Percentiles rank a stretch among this genome's conserved stretches.
Conservation (phyloP, 2,888 invertebrate species). For the Autographa pulchrina region DNA sequence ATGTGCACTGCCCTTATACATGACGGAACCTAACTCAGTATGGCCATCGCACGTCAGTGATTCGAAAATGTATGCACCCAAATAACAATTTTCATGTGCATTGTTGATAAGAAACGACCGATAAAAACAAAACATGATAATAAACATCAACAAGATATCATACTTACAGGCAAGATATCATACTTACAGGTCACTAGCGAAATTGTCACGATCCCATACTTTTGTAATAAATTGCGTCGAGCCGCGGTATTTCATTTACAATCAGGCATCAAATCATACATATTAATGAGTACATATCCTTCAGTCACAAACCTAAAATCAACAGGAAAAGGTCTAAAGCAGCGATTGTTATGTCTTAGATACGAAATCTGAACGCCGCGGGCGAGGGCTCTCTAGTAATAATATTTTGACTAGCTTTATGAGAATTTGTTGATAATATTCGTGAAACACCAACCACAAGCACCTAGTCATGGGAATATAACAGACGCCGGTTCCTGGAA, state of each 20-base stretch:
- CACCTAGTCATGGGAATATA: slow-evolving; percentile 54
- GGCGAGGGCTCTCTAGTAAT: slow-evolving; percentile 44
- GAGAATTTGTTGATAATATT: slow-evolving; percentile 59
- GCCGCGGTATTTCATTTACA: not conserved
- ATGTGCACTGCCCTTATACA: slow-evolving; percentile 53
- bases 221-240: not conserved
- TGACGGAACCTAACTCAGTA: slow-evolving; percentile 45
- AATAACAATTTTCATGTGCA: not conserved
- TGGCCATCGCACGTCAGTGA: slow-evolving; percentile 45
- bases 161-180: not conserved
- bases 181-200: not conserved
- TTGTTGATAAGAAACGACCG: not conserved
- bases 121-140: not conserved
- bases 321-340: slow-evolving; percentile 14
- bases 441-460: slow-evolving; percentile 54
- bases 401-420: slow-evolving; percentile 58
- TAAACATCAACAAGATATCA: not conserved
- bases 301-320: slow-evolving; percentile 13
- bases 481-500: slow-evolving; percentile 46
- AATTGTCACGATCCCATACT: not conserved
- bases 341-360: slow-evolving; percentile 26
- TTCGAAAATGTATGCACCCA: slow-evolving; percentile 43
- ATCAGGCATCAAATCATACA: slow-evolving; percentile 3
- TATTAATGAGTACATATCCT: slow-evolving; percentile 4
- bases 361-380: slow-evolving; percentile 37